These are phyloP conservation scores for Galagoides demidoff DNA, from an alignment of 2,797 vertebrate species.

Conservation along the genomic window DNA sequence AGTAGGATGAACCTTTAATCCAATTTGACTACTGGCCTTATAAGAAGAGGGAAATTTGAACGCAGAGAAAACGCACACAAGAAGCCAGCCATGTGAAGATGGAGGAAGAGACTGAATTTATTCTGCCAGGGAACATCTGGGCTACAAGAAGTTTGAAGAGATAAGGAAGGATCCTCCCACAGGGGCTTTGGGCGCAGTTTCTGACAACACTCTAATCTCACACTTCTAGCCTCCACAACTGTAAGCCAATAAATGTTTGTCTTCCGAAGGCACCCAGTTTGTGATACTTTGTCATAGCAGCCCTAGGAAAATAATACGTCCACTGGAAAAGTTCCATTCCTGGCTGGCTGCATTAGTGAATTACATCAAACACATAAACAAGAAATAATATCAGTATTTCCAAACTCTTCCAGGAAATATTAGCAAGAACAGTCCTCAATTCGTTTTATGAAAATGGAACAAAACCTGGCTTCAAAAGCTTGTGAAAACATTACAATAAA, in stretches of 20 bases:
- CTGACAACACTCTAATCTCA: neutral
- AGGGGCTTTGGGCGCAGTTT: neutral
- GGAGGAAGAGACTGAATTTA: neutral
- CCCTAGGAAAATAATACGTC: neutral
- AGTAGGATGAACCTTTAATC: neutral
- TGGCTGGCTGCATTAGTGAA: neutral
- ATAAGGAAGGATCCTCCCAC: neutral
- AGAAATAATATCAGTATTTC: neutral
- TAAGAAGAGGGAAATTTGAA: neutral
- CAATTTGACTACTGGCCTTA: neutral
- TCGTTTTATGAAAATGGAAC: neutral
- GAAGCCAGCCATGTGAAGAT: neutral
- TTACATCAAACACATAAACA: neutral
- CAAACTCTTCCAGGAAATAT: neutral
- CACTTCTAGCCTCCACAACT: neutral
- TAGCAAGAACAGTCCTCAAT: neutral
- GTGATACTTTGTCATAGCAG: neutral
- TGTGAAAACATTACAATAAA: neutral
- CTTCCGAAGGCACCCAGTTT: neutral
- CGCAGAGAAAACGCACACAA: neutral
- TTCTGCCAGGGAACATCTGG: neutral
- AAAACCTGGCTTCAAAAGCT: neutral
- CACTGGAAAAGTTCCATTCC: neutral
- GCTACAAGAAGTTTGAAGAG: neutral
- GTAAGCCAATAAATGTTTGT: neutral